Base-by-base conservation (phyloP, 2,888 invertebrate species). In the Dasysyrphus tricinctus region DNA sequence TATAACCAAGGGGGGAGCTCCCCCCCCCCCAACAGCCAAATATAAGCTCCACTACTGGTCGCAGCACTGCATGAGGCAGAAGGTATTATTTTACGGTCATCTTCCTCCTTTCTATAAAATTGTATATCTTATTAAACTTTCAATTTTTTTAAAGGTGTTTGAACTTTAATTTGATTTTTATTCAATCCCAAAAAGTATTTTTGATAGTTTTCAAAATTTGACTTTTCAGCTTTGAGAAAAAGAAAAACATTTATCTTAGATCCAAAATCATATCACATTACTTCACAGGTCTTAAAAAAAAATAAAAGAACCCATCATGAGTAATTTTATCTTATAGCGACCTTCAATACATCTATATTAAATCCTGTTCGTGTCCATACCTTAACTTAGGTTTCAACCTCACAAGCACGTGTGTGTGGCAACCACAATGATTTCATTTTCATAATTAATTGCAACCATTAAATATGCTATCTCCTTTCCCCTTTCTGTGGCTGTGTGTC, bases 371-470 rank as follows among this genome's bases (percentile, higher is more conserved):
- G 39, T 54, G n/a, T 29, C 34, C 1, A 19, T 19, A 19, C 16
- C 51, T 24, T 54, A 42, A 34, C 51, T 39, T 37, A 16, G 32
- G 39, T 14, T 24, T 49, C 37, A 32, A 42, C 5, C 29, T 29
- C 32, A 47, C 39, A 69, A 69, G 76, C 65, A 75, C 83, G 75
- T 72, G 80, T 51, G 44, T 77, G 80, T n/a, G 72, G 70, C 85
- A 80, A 63, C 47, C 47, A 77, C 69, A 85, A 78, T 81, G 73
- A 81, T 81, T 80, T 85, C 81, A 85, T 81, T 81, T 81, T 85
- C 77, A 81, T 81, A 85, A 81, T 85, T 85, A 81, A 85, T 85
- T 78, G 81, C 85, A 74, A 56, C 85, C 81, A 85, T 81, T 85
- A 81, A 85, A 63, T 73, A 69, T 49, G 74, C 51, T 47, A 29